phyloP scores from a whole-genome alignment of 92 coral and sea anemone genomes.

The Porites rus region DNA sequence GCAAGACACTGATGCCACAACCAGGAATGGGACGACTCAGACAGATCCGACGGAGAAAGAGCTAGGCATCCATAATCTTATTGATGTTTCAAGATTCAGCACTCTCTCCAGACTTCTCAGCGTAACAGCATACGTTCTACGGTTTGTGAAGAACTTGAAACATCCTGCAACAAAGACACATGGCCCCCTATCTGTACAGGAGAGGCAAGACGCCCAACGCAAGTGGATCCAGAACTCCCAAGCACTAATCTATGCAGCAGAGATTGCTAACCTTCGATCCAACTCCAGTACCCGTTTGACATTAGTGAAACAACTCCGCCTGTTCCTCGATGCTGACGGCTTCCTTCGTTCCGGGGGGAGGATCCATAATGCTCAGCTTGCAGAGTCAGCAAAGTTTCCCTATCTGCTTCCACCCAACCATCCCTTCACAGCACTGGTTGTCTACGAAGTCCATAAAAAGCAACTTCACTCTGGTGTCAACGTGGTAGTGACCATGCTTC shows the following conservation, averaged over 20 bases:
- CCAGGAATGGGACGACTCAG: not conserved
- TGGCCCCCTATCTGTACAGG: not conserved
- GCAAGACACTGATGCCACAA: not conserved
- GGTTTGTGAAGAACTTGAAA: not conserved
- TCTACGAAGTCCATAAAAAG: conserved; percentile 36
- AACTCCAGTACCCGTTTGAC: not conserved
- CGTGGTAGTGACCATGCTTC: conserved; percentile 44
- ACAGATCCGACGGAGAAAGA: not conserved
- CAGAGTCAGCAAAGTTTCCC: conserved; percentile 44
- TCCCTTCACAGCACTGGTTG: conserved; percentile 42
- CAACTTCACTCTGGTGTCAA: conserved; percentile 65
- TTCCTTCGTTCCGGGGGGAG: conserved; percentile 68
- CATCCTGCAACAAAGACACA: not conserved
- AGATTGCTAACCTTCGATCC: not conserved
- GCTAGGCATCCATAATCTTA: conserved; percentile 20
- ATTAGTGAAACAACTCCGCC: conserved; percentile 2
- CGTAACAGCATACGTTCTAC: conserved; percentile 50
- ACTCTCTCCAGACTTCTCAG: conserved; percentile 8
- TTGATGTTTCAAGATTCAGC: conserved; percentile 38
- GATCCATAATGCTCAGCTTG: conserved; percentile 60
- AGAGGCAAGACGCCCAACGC: not conserved
- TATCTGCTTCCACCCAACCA: conserved; percentile 20
- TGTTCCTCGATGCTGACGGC: conserved; percentile 46
- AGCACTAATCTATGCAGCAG: not conserved
- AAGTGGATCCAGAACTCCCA: conserved; percentile 2